Evolutionary conservation across 2,797 vertebrate genomes (phyloP).

Genomic region (Picus viridis): DNA sequence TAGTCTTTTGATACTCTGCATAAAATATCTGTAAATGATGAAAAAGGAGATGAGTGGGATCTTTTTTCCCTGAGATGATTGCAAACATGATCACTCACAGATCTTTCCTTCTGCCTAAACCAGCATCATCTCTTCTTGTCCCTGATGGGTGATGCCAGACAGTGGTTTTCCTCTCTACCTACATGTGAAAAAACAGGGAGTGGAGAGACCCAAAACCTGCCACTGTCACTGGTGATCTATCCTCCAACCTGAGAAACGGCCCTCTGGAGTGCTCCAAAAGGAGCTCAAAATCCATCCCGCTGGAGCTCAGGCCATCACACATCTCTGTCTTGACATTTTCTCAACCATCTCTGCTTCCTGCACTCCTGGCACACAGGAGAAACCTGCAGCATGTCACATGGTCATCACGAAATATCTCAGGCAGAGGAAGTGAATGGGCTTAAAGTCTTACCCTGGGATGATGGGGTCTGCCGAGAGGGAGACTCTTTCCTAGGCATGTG

Average conservation of each 20-base stretch:
- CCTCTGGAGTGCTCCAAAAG: not conserved
- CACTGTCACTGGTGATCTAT: not conserved
- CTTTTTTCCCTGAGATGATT: conserved; percentile 24
- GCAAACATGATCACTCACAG: not conserved
- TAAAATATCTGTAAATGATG: conserved; percentile 50
- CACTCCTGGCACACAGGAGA: accelerated
- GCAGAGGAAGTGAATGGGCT: not conserved
- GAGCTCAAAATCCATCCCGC: not conserved
- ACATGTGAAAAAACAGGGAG: not conserved
- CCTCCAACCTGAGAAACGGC: not conserved
- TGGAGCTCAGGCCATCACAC: not conserved
- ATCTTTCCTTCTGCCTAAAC: not conserved
- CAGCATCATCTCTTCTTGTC: not conserved
- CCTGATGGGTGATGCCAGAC: not conserved
- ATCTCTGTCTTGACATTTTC: not conserved
- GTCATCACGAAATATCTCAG: not conserved
- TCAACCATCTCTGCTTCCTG: not conserved
- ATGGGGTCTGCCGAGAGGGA: not conserved
- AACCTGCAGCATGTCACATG: not conserved
- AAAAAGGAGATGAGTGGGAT: conserved; percentile 48
- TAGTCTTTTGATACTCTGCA: conserved; percentile 45
- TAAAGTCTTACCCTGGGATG: not conserved
- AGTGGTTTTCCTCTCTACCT: not conserved
- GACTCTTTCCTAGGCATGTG: accelerated
- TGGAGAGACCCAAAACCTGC: not conserved